These are phyloP conservation scores for Tyrannus savana DNA, from an alignment of 2,113 vertebrate genomes.

Conservation along the genomic window DNA sequence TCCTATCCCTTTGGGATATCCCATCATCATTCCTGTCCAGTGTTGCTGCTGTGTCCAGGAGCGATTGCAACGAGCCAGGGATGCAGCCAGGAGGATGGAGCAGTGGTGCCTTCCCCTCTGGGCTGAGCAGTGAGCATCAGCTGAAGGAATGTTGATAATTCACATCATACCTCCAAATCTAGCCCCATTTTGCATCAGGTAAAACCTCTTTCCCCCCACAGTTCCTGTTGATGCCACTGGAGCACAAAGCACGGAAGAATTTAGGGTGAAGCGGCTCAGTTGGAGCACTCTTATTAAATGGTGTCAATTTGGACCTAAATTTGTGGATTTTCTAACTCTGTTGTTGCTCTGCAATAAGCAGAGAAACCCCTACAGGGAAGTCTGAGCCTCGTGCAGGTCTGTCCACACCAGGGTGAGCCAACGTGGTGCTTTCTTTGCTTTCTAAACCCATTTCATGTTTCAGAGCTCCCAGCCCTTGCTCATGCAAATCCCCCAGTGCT, in stretches of 20 bases:
- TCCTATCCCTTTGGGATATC: neutral
- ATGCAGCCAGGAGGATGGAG: neutral
- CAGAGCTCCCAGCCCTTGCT: neutral
- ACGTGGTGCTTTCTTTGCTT: neutral
- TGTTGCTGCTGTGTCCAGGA: neutral
- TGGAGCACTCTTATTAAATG: neutral
- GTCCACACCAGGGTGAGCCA: neutral
- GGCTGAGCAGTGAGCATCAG: neutral
- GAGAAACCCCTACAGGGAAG: neutral
- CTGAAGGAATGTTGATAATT: neutral
- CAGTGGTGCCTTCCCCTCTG: rapidly evolving
- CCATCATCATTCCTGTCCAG: rapidly evolving
- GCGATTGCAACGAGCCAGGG: rapidly evolving
- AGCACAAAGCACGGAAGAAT: rapidly evolving
- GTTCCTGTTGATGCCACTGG: neutral
- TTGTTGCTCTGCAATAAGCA: neutral
- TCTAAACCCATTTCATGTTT: neutral
- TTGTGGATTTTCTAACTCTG: rapidly evolving
- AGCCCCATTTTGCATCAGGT: neutral
- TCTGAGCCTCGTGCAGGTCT: neutral
- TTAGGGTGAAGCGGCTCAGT: neutral
- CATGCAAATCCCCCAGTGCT: neutral
- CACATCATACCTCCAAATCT: rapidly evolving
- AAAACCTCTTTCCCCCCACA: neutral
- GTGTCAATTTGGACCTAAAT: neutral